Evolutionary conservation across 2,113 vertebrate genomes (phyloP), one percentile per base, ranked within the genome.

Genomic region (Platichthys flesus): DNA sequence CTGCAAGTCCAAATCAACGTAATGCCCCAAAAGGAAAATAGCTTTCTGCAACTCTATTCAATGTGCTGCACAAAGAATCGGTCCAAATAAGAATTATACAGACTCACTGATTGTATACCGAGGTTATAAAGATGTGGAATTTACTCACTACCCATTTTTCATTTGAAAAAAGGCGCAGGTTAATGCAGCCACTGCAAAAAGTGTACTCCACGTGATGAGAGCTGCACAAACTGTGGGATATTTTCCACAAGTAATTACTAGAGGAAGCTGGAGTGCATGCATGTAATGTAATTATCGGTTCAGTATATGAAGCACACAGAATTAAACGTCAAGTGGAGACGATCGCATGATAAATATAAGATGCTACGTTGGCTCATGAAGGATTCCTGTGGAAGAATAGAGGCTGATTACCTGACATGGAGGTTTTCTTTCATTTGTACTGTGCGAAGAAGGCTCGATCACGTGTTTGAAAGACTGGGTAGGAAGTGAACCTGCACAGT

Each of bases 1-100:
- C 65, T 79, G 76, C 63, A 79, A 78, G 67, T 76, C 37, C 66
- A 69, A 84, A 86, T 82, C 66, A 67, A 80, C 79, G 76, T 18
- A 61, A 49, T 45, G 12, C 40, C 40, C 31, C 60, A 57, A 76
- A 35, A 60, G 35, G 35, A 18, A 67, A 74, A 75, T 5, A 14
- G 54, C 67, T 55, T 52, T 55, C 51, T 64, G n/a, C 54, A 60
- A 67, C 45, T 55, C 45, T 47, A 47, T 73, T 65, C 69, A 12
- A 59, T 31, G 20, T 58, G 12, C 12, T 58, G 69, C 45, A 37
- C 9, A 76, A 75, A 71, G 3, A 40, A 15, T 20, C 51, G 37
- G n/a, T 40, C 54, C 14, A 28, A 52, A 67, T 9, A 65, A 69
- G 5, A 54, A 52, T 21, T 52, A 18, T 9, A 26, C 8, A 26